These are phyloP conservation scores for Leuciscus waleckii DNA, from an alignment of 2,797 vertebrate genomes.

Conservation along the genomic window DNA sequence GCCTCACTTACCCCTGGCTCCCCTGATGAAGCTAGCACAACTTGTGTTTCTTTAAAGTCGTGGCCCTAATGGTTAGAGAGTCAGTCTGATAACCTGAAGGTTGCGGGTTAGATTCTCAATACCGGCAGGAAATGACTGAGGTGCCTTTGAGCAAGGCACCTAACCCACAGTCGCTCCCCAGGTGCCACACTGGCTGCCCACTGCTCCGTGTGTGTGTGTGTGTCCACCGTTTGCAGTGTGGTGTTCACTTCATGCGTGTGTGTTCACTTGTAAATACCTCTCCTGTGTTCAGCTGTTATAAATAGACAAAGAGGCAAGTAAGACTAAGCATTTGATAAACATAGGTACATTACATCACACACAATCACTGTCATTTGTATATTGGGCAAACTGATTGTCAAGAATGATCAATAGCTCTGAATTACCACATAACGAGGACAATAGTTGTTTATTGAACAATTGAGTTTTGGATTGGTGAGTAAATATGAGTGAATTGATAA, in stretches of 20 bases:
- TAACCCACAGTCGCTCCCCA: too few species aligned
- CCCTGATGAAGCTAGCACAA: slow-evolving; percentile 57
- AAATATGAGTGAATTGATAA: neutral
- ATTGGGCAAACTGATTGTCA: neutral
- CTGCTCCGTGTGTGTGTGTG: too few species aligned
- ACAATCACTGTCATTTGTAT: slow-evolving; percentile 8
- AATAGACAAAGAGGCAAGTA: slow-evolving; percentile 74
- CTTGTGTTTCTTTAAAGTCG: neutral
- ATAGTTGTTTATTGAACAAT: neutral
- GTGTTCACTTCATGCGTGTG: too few species aligned
- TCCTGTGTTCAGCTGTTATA: slow-evolving; percentile 73
- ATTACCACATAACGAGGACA: slow-evolving; percentile 33
- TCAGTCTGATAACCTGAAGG: too few species aligned
- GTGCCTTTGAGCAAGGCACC: too few species aligned
- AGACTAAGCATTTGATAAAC: slow-evolving; percentile 68
- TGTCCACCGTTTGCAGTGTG: too few species aligned
- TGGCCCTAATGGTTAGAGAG: too few species aligned
- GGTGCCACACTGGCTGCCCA: too few species aligned
- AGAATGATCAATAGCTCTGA: slow-evolving; percentile 8
- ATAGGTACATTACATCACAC: slow-evolving; percentile 74
- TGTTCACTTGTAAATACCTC: slow-evolving; percentile 54
- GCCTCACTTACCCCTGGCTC: slow-evolving; percentile 71
- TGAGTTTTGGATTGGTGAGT: neutral
- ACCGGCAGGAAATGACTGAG: too few species aligned
- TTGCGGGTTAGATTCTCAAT: too few species aligned